Base-by-base conservation (phyloP, 2,888 invertebrate species). In the Tanaodytes sp. region DNA sequence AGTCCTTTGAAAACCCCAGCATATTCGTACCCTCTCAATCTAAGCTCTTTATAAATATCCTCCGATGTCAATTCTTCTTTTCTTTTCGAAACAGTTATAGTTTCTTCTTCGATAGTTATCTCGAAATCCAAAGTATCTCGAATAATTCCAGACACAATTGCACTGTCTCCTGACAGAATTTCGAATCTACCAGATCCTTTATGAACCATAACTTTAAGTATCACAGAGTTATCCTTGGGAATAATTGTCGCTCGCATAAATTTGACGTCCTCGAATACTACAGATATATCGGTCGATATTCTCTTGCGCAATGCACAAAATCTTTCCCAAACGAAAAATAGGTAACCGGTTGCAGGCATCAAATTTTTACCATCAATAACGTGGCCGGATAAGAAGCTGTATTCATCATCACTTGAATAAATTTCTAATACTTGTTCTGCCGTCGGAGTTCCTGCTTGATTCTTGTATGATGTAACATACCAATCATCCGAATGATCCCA, bases 181-280 rank as follows among this genome's bases (percentile, higher is more conserved):
- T 91, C 79, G 30, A 81, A 82, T 71, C 73, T 80, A 43, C 86
- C 86, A 27, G 83, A 81, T 16, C 86, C 90, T 77, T 88, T 88
- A 45, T 90, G 89, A 27, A 91, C 81, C 83, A 88, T 87, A 0
- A 91, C 85, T 1, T 83, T 87, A 3, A 91, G 81, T 9, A 86
- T 86, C 5, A 90, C 76, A 8, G 79, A 84, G 23, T 87, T 88
- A 39, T 91, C 90, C 70, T 90, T 88, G 0, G 92, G 90, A 59
- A 97, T 88, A 73, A 91, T 91, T 0, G 95, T 95, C 3, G 96
- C 95, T 76, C 94, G 88, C 74, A 92, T 89, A 81, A 97, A 95
- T 39, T 90, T 89, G 8, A 96, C 89, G 84, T 97, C 91, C 81
- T 95, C 93, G 82, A 97, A 94, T 3, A 92, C 90, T 0, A 97